Evolutionary conservation across 2,113 vertebrate genomes (phyloP).

Genomic region (Carollia perspicillata): DNA sequence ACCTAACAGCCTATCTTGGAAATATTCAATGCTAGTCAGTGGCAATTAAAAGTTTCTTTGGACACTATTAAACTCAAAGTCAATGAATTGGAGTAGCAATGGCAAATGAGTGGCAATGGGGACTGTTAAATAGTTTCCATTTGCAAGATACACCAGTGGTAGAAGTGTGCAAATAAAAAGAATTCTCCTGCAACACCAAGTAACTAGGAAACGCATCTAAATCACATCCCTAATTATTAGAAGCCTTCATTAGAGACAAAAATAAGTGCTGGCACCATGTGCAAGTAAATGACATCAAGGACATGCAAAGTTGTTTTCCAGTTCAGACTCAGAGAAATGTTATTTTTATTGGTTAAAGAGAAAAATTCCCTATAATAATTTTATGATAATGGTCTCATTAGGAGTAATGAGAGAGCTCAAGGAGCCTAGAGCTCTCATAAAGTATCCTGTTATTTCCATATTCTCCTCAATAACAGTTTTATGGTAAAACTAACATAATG

Average conservation of each 20-base stretch:
- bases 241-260: slow-evolving; percentile 75
- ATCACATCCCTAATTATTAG: slow-evolving; percentile 77
- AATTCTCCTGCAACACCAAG: slow-evolving; percentile 72
- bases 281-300: slow-evolving; percentile 75
- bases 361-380: slow-evolving; percentile 67
- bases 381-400: slow-evolving; percentile 70
- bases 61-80: slow-evolving; percentile 76
- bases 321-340: slow-evolving; percentile 66
- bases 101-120: slow-evolving; percentile 70
- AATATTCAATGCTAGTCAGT: slow-evolving; percentile 59
- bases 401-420: slow-evolving; percentile 47
- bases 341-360: slow-evolving; percentile 71
- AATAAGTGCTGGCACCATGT: slow-evolving; percentile 68
- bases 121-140: slow-evolving; percentile 68
- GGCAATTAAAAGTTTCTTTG: slow-evolving; percentile 74
- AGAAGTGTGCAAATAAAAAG: slow-evolving; percentile 73
- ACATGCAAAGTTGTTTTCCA: slow-evolving; percentile 69
- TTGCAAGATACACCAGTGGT: slow-evolving; percentile 61
- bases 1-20: slow-evolving; percentile 17
- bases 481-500: slow-evolving; percentile 75
- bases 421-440: slow-evolving; percentile 69
- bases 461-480: slow-evolving; percentile 66
- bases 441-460: slow-evolving; percentile 64
- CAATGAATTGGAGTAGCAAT: slow-evolving; percentile 57
- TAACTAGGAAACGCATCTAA: slow-evolving; percentile 73